These are phyloP conservation scores for Pantherophis alleghaniensis DNA, from an alignment of 2,797 vertebrate genomes.

Conservation along the genomic window DNA sequence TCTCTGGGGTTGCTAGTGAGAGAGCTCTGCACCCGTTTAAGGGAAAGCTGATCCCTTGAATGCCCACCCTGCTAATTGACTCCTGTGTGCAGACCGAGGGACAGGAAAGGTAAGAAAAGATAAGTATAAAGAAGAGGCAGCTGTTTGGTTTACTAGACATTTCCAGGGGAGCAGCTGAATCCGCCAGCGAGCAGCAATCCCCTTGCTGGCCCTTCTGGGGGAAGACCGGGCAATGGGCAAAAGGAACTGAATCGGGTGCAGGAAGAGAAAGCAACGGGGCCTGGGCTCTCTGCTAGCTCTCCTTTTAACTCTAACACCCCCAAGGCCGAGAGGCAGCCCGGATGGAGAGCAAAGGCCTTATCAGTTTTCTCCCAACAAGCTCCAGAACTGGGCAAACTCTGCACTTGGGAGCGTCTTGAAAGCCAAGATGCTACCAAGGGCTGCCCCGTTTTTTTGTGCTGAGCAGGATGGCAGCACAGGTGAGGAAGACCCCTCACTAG, in stretches of 20 bases:
- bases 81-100: neutral
- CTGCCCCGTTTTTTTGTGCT: neutral
- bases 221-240: neutral
- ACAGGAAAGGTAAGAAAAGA: neutral
- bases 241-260: fast-evolving
- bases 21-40: neutral
- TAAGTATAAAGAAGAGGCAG: neutral
- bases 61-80: neutral
- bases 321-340: neutral
- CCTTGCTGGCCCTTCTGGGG: too few relatives aligned
- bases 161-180: neutral
- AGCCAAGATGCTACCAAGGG: neutral
- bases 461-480: neutral
- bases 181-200: neutral
- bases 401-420: neutral
- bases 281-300: neutral
- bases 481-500: neutral
- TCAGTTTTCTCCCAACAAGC: neutral
- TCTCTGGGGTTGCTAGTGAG: neutral
- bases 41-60: neutral
- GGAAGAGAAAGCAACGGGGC: neutral
- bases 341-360: neutral
- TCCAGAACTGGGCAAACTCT: neutral
- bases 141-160: neutral
- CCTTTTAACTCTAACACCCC: neutral